phyloP scores from a whole-genome alignment of 2,797 vertebrate species.

The Megaceryle alcyon region DNA sequence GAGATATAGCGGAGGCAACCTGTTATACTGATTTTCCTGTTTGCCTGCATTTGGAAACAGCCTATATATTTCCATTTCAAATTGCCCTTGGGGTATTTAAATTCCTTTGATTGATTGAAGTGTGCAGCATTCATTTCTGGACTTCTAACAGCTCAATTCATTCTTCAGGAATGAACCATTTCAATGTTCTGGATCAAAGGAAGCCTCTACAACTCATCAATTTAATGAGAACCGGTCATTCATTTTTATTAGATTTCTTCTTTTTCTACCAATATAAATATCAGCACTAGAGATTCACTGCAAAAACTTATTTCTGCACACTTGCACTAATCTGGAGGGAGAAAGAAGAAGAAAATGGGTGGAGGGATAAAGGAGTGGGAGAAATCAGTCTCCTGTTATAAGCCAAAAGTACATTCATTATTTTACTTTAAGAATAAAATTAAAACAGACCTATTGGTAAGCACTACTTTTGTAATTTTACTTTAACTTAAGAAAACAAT shows the following conservation, averaged over 20 bases:
- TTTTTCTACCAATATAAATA: slow-evolving; percentile 23
- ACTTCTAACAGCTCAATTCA: slow-evolving; percentile 51
- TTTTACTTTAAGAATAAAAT: not conserved
- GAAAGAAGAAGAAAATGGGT: not conserved
- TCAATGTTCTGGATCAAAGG: slow-evolving; percentile 2
- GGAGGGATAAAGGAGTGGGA: not conserved
- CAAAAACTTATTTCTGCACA: not conserved
- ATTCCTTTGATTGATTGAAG: slow-evolving; percentile 51
- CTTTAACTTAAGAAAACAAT: not conserved
- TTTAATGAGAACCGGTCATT: slow-evolving; percentile 40
- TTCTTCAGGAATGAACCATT: slow-evolving; percentile 39
- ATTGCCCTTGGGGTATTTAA: slow-evolving; percentile 47
- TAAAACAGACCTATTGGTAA: slow-evolving; percentile 9
- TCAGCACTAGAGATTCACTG: not conserved
- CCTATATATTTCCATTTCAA: slow-evolving; percentile 10
- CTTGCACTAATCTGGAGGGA: not conserved
- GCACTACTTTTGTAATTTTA: slow-evolving; percentile 13
- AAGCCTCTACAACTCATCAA: slow-evolving; percentile 25
- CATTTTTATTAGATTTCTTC: slow-evolving; percentile 43
- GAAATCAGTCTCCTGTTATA: slow-evolving; percentile 5
- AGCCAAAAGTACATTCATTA: not conserved
- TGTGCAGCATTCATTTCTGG: slow-evolving; percentile 23
- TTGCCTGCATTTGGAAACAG: slow-evolving; percentile 37
- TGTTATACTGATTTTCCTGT: slow-evolving; percentile 20
- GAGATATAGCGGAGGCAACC: not conserved